A percentile compares a stretch with the other conserved stretches of the same genome.
phyloP scores from a whole-genome alignment of 2,797 vertebrate species.

The Uromys caudimaculatus region DNA sequence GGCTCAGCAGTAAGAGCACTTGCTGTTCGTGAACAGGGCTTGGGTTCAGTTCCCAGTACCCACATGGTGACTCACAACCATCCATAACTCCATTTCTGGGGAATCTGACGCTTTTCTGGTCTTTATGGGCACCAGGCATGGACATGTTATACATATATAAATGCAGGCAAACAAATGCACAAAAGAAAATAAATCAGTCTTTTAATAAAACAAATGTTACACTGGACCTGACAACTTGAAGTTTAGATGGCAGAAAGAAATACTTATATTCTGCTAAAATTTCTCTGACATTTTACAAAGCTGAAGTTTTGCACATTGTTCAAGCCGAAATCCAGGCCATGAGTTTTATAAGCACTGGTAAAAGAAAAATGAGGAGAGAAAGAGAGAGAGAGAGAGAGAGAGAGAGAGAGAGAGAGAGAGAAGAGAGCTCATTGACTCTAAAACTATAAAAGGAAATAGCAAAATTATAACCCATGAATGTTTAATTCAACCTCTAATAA shows the following conservation, averaged over 20 bases:
- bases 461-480: not conserved
- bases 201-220: not conserved
- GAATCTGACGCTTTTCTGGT: not conserved
- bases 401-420: not conserved
- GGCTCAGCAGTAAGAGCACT: not conserved
- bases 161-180: not conserved
- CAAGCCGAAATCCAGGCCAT: not conserved
- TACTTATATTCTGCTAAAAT: not conserved
- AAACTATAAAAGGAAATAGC: slow-evolving; percentile 11
- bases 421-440: not conserved
- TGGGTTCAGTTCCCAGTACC: not conserved
- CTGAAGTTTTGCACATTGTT: not conserved
- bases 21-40: not conserved
- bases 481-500: slow-evolving; percentile 24
- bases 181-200: not conserved
- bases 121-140: not conserved
- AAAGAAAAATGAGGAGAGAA: not conserved
- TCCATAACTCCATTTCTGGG: not conserved
- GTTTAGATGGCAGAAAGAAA: not conserved
- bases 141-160: not conserved
- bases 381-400: not conserved
- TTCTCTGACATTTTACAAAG: slow-evolving; percentile 6
- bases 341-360: not conserved
- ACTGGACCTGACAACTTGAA: slow-evolving; percentile 8
- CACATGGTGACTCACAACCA: not conserved